Base-by-base conservation (phyloP, 2,797 vertebrate species). In the Pterois miles region DNA sequence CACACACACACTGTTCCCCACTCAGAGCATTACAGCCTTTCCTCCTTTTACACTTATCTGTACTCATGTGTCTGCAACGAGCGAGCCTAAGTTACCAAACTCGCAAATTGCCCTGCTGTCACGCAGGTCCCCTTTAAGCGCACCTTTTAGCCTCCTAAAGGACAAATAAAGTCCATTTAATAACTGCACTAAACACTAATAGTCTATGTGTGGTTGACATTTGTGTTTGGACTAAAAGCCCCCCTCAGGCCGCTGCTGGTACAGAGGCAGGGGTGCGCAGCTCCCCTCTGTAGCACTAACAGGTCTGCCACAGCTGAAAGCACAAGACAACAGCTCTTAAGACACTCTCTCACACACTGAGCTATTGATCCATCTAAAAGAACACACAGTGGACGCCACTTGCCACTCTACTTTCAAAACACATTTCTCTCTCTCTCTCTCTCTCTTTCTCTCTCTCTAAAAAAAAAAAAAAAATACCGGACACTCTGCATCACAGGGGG, bases 311-410 rank as follows among this genome's bases (percentile, higher is more conserved):
- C 94, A 94, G 95, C 95, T 93, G 93, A 94, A 90, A 96, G 95
- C 95, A 95, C 93, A 96, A 27, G 92, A 96, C 95, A 96, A 94
- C 94, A 95, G 95, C 96, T 97, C 96, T 97, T 97, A 96, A 97
- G 96, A 97, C 96, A 96, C 95, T 96, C 96, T 95, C 95, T 95
- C 95, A 95, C 96, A 96, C 96, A 96, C 96, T 76, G 89, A 95
- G 95, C 92, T 96, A 97, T 97, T 92, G 96, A 98, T 97, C 96
- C 84, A 76, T 93, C 91, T 95, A 95, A 96, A 96, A 96, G 95
- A 95, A 96, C 96, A 94, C 94, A 93, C 94, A 92, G 91, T 94
- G 94, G 93, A 94, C 89, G 93, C 93, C 92, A 93, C 92, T 95
- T 92, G 91, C 93, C 91, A 92, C 92, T 92, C 92, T 87, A 92